Conservation (phyloP, 2,113 vertebrate genomes). For the Grallaria varia region DNA sequence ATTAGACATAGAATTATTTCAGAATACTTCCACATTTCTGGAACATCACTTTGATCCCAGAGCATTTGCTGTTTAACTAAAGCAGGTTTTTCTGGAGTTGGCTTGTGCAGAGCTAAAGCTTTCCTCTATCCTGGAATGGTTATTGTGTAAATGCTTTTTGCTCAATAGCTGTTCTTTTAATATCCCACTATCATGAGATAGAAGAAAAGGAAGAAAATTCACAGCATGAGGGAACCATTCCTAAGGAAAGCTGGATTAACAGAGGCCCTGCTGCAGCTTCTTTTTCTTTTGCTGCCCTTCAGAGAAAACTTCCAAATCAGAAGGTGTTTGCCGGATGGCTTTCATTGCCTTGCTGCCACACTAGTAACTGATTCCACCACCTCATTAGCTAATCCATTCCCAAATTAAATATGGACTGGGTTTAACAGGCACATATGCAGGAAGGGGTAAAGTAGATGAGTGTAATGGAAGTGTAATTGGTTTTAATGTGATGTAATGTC, state of each 20-base stretch:
- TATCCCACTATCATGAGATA: not conserved
- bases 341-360: not conserved
- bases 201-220: not conserved
- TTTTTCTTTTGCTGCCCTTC: not conserved
- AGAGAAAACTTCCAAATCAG: not conserved
- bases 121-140: not conserved
- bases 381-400: slow-evolving; percentile 35
- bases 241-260: not conserved
- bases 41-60: not conserved
- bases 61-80: not conserved
- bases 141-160: not conserved
- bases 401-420: slow-evolving; percentile 20
- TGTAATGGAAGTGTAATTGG: slow-evolving; percentile 8
- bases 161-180: not conserved
- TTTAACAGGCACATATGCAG: not conserved
- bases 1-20: not conserved
- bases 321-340: not conserved
- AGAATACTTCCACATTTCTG: not conserved
- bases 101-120: not conserved
- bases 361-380: slow-evolving; percentile 20
- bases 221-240: not conserved
- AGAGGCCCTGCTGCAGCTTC: not conserved
- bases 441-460: not conserved
- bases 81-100: not conserved
- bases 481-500: slow-evolving; percentile 9